Base-by-base conservation (phyloP, 2,888 invertebrate species). In the Mythimna pallens region DNA sequence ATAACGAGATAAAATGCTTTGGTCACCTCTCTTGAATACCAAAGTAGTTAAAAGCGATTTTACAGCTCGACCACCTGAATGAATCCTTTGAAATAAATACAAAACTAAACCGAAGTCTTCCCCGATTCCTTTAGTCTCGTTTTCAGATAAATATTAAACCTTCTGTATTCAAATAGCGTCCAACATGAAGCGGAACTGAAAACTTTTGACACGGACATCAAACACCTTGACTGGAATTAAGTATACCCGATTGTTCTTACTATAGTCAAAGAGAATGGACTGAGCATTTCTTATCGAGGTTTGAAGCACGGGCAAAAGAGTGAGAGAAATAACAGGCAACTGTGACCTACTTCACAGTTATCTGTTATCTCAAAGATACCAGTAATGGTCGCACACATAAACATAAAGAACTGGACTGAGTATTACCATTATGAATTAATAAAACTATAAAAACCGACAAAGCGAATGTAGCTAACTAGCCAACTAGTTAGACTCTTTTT, bases 141-240 rank as follows among this genome's bases (percentile, higher is more conserved):
- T 58, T 73, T 61, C 58, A 66, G 22, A 64, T 64, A 65, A 69
- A 78, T 78, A 52, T 70, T 57, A 67, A 67, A 67, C 55, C 52
- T 59, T 69, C 30, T 17, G 50, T 30, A 65, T 73, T 66, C 65
- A 64, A 77, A 72, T 14, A 25, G 25, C 71, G 58, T 43, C 14
- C 52, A 64, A 75, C 30, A 30, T 64, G 6, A 70, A 70, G 50
- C 17, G 34, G 5, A 79, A 64, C 66, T 59, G n/a, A 62, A 71
- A 81, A 81, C 43, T 81, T 76, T 59, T 80, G 72, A 82, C 68
- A 61, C 36, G 22, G 65, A 62, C 54, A 80, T 78, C 65, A 73
- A 73, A 73, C 68, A 75, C 73, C 65, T 77, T 72, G 55, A 61
- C 68, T 76, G 36, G 61, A 66, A 74, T 69, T 72, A 47, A 47